Evolutionary conservation across 2,113 vertebrate species (phyloP), one percentile per base, ranked within the genome.

Genomic region (Hemibagrus wyckioides): DNA sequence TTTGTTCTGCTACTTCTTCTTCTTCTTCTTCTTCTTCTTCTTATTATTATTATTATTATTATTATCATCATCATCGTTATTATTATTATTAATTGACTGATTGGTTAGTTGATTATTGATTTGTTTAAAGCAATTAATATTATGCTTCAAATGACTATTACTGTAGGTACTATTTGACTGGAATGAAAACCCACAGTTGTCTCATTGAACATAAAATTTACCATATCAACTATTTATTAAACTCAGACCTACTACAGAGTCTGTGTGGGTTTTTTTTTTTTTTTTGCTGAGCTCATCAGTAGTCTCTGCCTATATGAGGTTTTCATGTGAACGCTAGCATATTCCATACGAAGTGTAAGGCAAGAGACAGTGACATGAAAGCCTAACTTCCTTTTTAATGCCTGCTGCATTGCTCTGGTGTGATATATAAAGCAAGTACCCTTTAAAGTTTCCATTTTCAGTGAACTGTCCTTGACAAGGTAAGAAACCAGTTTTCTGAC

Each of bases 281-380:
- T 79, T 73, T 88, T 79, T 87, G 84, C 88, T 86, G 88, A 91
- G 83, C 85, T 76, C 44, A 84, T 89, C 13, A 5, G 33, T 36
- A 23, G 36, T 41, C 11, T 67, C 30, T 30, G 63, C 14, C 61
- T 30, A 15, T 30, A 65, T 1, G 0, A 67, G 30, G 8, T 90
- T 92, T 88, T 90, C 50, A 82, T 83, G 89, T 88, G 59, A 56
- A 79, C 6, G 0, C 87, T 86, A 89, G 21, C 90, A 91, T 85
- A 44, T 89, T 86, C n/a, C 63, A 36, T 69, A 30, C 44, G 81
- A 88, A 84, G 61, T 83, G 50, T 82, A n/a, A 88, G 57, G 88
- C 84, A 73, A 82, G 50, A 61, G 30, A 50, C 14, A 19, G 54
- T 83, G 56, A 82, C 36, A 89, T 92, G 90, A 90, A 92, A 92